Base-by-base conservation (phyloP, 2,113 vertebrate genomes). In the Hassar affinis region DNA sequence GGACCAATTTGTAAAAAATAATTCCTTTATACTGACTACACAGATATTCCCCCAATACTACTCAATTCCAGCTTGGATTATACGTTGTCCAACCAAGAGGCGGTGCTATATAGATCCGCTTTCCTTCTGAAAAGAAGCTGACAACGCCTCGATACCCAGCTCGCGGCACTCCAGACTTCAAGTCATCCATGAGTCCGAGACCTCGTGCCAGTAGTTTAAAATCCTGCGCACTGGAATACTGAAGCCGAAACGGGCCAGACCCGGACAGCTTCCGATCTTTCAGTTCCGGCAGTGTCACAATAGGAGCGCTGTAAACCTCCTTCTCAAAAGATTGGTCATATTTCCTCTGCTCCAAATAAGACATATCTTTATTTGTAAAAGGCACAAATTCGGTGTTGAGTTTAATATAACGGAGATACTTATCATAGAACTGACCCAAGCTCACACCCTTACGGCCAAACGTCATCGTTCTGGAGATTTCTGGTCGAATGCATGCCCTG, bases 391-490 rank as follows among this genome's bases (percentile, higher is more conserved):
- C 94, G 74, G 95, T 94, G 91, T 97, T 99, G 35, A 98, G 95
- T 86, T 96, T 96, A 90, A 99, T 98, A 68, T 96, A 98, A 56
- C 96, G 96, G 6, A 99, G 90, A 82, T 99, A 97, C 82, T 98
- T 97, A 83, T 99, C 98, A 61, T 96, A 99, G 80, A 99, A 99
- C 33, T 99, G 98, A 75, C 98, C 97, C n/a, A 98, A 94, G 92
- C 98, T 99, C 1, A 99, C 98, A 0, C 98, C 98, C 59, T 96
- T 96, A 0, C 97, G 91, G 10, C 98, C 97, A 15, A 99, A 99
- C 0, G 97, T 99, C 87, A 98, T 92, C 0, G 98, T 98, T 20
- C 98, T 91, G 0, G 98, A 97, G 47, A 99, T 91, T 77, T 99
- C 98, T 0, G 98, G 98, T 0, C 98, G 93, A 0, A 99, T 56